Evolutionary conservation across 1,140 invertebrate species (phyloP).

Genomic region (Microplitis mediator): DNA sequence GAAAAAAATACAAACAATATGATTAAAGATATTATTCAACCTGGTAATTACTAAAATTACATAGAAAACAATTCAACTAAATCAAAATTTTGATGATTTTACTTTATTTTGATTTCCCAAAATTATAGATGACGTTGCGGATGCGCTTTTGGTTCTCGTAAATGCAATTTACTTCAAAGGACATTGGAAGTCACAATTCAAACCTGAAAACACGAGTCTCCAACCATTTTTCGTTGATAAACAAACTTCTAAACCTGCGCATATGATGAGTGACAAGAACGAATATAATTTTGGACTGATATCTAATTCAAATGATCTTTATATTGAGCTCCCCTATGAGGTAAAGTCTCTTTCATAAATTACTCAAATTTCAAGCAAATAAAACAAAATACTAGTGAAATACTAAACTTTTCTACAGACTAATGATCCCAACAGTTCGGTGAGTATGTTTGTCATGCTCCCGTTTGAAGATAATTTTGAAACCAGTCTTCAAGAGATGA

Average conservation of each 20-base stretch:
- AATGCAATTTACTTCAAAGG: conserved; percentile 78
- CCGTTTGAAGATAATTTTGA: conserved; percentile 59
- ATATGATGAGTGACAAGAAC: conserved; percentile 60
- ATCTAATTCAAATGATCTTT: conserved; percentile 62
- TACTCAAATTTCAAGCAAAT: too few species aligned
- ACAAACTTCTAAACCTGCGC: conserved; percentile 50
- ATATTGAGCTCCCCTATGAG: conserved; percentile 72
- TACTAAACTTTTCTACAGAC: not conserved
- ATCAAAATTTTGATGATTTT: too few species aligned
- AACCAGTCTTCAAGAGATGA: conserved; percentile 53
- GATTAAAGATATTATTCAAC: conserved; percentile 60
- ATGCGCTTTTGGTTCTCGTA: conserved; percentile 64
- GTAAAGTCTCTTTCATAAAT: conserved; percentile 45
- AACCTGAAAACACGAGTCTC: conserved; percentile 59
- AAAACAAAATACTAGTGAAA: not conserved
- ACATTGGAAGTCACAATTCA: conserved; percentile 69
- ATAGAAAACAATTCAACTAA: not conserved
- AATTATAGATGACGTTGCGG: conserved; percentile 14
- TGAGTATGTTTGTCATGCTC: conserved; percentile 63
- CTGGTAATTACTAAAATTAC: too few species aligned
- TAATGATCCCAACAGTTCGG: conserved; percentile 28
- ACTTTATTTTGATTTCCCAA: not conserved
- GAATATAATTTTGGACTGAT: conserved; percentile 63
- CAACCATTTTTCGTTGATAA: conserved; percentile 55
- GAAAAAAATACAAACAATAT: conserved; percentile 73